These are phyloP conservation scores for Heteractis magnifica DNA, from an alignment of 92 coral and sea anemone species.

Conservation along the genomic window DNA sequence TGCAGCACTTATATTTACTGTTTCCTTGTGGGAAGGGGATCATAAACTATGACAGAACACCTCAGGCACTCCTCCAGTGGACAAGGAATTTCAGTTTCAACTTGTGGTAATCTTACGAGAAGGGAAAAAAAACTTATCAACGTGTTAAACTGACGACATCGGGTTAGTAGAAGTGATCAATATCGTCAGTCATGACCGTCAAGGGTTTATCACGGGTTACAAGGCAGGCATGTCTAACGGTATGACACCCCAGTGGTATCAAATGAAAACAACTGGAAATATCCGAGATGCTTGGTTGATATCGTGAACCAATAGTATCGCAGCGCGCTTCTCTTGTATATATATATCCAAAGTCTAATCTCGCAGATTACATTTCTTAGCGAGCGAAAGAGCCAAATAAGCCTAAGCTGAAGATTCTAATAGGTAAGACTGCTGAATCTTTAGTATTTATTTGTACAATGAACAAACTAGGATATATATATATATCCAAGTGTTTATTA, in stretches of 20 bases:
- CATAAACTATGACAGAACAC: neutral
- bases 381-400: neutral
- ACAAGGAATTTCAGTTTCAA: too few relatives aligned
- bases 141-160: neutral
- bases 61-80: neutral
- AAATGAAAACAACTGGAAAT: constrained; percentile 31
- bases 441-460: neutral
- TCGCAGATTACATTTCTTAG: constrained; percentile 5
- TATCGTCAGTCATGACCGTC: neutral
- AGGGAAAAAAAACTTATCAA: neutral
- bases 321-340: neutral
- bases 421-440: neutral
- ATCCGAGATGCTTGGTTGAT: constrained; percentile 17
- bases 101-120: neutral
- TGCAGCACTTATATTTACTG: too few relatives aligned
- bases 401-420: neutral
- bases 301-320: constrained; percentile 34
- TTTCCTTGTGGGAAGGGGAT: too few relatives aligned
- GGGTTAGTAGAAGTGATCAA: too few relatives aligned
- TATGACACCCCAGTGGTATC: constrained; percentile 10
- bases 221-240: neutral
- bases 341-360: constrained; percentile 7
- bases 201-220: neutral
- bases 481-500: neutral
- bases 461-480: neutral